Evolutionary conservation across 1,140 invertebrate genomes (phyloP).

Genomic region (Hormaphis cornu): DNA sequence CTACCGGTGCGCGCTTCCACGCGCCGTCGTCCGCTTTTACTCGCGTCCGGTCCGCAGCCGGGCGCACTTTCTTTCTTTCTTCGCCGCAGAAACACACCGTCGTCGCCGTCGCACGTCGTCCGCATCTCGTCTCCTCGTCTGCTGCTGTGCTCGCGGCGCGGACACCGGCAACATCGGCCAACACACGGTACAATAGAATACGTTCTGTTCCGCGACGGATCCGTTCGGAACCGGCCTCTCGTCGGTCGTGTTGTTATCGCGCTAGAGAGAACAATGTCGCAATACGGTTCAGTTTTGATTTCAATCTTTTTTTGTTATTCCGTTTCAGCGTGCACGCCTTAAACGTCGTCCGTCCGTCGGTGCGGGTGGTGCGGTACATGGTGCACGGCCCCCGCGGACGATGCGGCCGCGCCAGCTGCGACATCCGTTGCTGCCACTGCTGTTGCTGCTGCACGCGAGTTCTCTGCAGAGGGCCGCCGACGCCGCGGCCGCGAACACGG

Average conservation of each 20-base stretch:
- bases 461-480: neutral
- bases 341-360: too few relatives aligned
- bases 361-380: too few relatives aligned
- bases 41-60: constrained; percentile 22
- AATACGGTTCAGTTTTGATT: too few relatives aligned
- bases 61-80: constrained; percentile 27
- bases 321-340: neutral
- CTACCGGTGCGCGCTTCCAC: neutral
- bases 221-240: too few relatives aligned
- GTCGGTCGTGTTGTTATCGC: too few relatives aligned
- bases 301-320: too few relatives aligned
- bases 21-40: constrained; percentile 11
- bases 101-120: neutral
- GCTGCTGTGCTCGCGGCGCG: neutral
- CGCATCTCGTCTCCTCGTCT: neutral
- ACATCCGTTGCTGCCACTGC: neutral
- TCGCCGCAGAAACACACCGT: neutral
- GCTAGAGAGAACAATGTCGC: too few relatives aligned
- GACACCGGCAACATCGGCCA: too few relatives aligned
- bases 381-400: neutral
- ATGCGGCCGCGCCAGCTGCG: neutral
- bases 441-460: neutral
- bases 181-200: too few relatives aligned
- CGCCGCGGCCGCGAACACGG: neutral
- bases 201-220: too few relatives aligned